Conservation (phyloP, 2,797 vertebrate species). For the Eulemur albifrons region DNA sequence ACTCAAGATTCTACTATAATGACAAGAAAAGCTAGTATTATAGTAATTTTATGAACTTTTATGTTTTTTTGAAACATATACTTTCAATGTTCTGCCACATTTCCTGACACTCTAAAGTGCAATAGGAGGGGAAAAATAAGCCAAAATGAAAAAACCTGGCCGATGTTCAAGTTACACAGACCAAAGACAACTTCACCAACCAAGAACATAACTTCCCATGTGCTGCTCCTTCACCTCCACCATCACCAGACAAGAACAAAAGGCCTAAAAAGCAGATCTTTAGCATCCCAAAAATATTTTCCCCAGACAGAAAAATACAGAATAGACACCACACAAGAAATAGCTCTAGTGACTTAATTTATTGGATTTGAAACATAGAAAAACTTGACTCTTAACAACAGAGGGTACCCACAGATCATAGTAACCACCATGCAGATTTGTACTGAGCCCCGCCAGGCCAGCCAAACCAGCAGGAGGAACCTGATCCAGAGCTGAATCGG, state of each 20-base stretch:
- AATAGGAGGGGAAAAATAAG: background rate
- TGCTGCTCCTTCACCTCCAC: background rate
- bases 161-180: background rate
- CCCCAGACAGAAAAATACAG: background rate
- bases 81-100: background rate
- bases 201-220: background rate
- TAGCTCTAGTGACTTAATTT: background rate
- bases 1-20: background rate
- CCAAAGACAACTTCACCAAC: background rate
- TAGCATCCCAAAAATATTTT: background rate
- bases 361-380: background rate
- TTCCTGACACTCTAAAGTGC: background rate
- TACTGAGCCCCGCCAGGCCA: background rate
- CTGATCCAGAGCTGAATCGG: background rate
- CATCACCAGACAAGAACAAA: background rate
- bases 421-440: background rate
- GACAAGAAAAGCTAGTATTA: background rate
- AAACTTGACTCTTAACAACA: background rate
- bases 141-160: background rate
- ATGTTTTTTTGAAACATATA: background rate
- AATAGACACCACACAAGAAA: background rate
- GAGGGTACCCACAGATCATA: background rate
- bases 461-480: background rate
- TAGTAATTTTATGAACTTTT: background rate
- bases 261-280: background rate